phyloP scores from a whole-genome alignment of 1,140 invertebrate genomes.

The Ips nitidus region DNA sequence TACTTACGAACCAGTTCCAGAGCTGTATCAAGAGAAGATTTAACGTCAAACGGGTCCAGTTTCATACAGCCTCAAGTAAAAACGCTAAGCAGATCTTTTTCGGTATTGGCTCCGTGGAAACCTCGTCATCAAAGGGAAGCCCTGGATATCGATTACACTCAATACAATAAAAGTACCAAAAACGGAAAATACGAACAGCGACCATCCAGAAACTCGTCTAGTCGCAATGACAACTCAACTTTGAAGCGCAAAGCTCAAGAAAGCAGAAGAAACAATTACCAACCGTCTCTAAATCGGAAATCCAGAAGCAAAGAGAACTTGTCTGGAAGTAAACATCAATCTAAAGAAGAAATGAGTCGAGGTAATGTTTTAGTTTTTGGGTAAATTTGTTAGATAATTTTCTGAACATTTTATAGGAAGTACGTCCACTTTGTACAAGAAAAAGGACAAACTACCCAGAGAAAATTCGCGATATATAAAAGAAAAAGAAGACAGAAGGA shows the following conservation, averaged over 20 bases:
- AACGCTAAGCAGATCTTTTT: slow-evolving; percentile 79
- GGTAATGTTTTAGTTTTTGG: slow-evolving; percentile 6
- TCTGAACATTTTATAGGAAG: too few relatives aligned
- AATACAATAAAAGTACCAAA: slow-evolving; percentile 57
- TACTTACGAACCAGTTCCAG: slow-evolving; percentile 58
- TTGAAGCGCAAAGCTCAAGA: slow-evolving; percentile 49
- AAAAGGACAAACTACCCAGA: slow-evolving; percentile 52
- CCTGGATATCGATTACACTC: slow-evolving; percentile 79
- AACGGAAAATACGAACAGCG: slow-evolving; percentile 53
- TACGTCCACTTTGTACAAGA: slow-evolving; percentile 48
- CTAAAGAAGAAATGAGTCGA: slow-evolving; percentile 41
- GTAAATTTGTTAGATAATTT: too few relatives aligned
- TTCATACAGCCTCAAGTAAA: slow-evolving; percentile 63
- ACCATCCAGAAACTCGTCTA: slow-evolving; percentile 50
- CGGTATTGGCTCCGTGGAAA: slow-evolving; percentile 80
- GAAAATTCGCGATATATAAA: slow-evolving; percentile 54
- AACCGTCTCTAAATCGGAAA: slow-evolving; percentile 39
- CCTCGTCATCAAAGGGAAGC: slow-evolving; percentile 71
- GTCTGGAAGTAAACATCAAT: slow-evolving; percentile 28
- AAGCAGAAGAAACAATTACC: slow-evolving; percentile 44
- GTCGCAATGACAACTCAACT: slow-evolving; percentile 48
- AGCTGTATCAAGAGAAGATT: slow-evolving; percentile 69
- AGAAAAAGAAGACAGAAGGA: slow-evolving; percentile 57
- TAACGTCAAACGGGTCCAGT: slow-evolving; percentile 61
- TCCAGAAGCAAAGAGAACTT: slow-evolving; percentile 48